These are phyloP conservation scores for Phoenoteleia sp. DNA, from an alignment of 2,888 invertebrate species.

Conservation along the genomic window DNA sequence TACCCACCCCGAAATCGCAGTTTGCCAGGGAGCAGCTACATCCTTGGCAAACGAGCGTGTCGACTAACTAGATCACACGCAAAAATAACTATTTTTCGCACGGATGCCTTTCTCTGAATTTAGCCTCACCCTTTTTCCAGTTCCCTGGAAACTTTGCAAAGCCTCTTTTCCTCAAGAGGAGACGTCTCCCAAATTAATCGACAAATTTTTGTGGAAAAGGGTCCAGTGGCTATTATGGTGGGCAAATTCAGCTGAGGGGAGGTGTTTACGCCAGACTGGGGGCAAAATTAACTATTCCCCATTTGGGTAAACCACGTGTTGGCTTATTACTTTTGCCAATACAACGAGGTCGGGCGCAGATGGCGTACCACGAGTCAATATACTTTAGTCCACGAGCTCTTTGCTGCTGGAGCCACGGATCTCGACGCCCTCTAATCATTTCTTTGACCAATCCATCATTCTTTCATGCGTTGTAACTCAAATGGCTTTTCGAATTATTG, in stretches of 20 bases:
- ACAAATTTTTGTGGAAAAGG: not conserved
- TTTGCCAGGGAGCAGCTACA: conserved; percentile 63
- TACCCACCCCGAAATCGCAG: conserved; percentile 58
- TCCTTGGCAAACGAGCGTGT: conserved; percentile 59
- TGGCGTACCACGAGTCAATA: conserved; percentile 85
- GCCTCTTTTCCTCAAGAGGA: not conserved
- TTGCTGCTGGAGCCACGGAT: conserved; percentile 38
- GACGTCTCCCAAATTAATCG: conserved; percentile 14
- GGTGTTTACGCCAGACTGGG: conserved; percentile 26
- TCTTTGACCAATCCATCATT: conserved; percentile 49
- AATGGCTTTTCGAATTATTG: not conserved
- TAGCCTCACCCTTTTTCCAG: conserved; percentile 25
- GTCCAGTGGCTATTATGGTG: not conserved
- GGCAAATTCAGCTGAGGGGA: not conserved
- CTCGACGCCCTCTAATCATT: conserved; percentile 25
- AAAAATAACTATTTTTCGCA: conserved; percentile 62
- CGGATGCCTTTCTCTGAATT: conserved; percentile 17
- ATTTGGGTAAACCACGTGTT: conserved; percentile 80
- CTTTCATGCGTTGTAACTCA: conserved; percentile 29
- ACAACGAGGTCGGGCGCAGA: conserved; percentile 79
- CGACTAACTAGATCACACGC: conserved; percentile 67
- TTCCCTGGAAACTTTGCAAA: not conserved
- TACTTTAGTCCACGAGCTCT: conserved; percentile 79
- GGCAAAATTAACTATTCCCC: conserved; percentile 82
- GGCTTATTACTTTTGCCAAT: conserved; percentile 85